These are phyloP conservation scores for Xestoiulus laeticollis DNA, from an alignment of 2,888 invertebrate species.

Conservation along the genomic window DNA sequence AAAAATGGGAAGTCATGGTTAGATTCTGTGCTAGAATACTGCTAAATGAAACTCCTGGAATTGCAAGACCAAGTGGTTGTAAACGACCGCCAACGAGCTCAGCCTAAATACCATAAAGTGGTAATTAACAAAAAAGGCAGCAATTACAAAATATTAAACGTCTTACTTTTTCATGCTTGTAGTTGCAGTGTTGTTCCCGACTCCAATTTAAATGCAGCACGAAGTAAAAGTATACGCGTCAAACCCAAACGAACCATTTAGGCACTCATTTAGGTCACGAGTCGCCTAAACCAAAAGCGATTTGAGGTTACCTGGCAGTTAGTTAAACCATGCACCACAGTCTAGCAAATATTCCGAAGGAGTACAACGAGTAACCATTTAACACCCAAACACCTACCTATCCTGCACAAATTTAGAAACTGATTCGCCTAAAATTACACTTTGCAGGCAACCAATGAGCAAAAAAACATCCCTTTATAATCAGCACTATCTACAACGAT, in stretches of 20 bases:
- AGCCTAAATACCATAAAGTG: too few relatives aligned
- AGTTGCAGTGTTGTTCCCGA: neutral
- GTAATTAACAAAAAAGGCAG: too few relatives aligned
- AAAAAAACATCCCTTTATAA: neutral
- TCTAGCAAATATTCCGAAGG: neutral
- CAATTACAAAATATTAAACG: neutral
- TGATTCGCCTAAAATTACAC: neutral
- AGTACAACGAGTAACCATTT: neutral
- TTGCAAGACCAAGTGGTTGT: neutral
- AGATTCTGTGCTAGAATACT: too few relatives aligned
- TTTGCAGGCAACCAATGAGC: neutral
- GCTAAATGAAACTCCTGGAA: too few relatives aligned
- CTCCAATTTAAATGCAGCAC: neutral
- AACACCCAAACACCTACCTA: slow-evolving; percentile 40
- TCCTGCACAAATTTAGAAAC: neutral
- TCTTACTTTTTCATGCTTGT: neutral
- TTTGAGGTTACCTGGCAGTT: slow-evolving; percentile 40
- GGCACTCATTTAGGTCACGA: neutral
- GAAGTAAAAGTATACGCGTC: neutral
- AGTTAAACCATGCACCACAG: neutral
- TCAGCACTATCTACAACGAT: neutral
- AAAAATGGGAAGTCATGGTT: too few relatives aligned
- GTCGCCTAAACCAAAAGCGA: neutral
- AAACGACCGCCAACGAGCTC: neutral
- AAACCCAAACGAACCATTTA: neutral